Conservation (phyloP, 2,797 vertebrate species). For the Xiphorhynchus erythropygius region DNA sequence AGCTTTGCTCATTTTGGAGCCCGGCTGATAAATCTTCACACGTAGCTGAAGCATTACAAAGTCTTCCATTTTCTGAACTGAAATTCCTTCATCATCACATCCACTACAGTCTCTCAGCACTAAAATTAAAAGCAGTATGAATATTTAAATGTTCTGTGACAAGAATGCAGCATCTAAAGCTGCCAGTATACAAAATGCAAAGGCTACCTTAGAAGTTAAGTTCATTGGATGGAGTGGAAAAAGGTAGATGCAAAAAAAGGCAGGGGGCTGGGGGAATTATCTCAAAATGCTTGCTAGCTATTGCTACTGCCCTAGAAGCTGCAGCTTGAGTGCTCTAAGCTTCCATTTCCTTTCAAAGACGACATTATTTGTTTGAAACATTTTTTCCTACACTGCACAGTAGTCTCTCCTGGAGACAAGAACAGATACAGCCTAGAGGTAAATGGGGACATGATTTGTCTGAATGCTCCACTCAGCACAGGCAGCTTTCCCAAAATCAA, state of each 20-base stretch:
- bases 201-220: neutral
- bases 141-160: conserved; percentile 30
- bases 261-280: accelerated
- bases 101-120: conserved; percentile 23
- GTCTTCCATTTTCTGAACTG: neutral
- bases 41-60: neutral
- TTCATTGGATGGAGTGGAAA: neutral
- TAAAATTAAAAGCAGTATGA: conserved; percentile 30
- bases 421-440: conserved; percentile 23
- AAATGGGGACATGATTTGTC: neutral
- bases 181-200: conserved; percentile 26
- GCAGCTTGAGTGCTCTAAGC: neutral
- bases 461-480: neutral
- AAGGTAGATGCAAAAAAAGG: neutral
- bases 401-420: conserved; percentile 16
- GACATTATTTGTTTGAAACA: neutral
- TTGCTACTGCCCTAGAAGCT: neutral
- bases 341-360: conserved; percentile 3
- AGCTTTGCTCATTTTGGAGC: conserved; percentile 12
- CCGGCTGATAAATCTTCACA: neutral
- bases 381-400: neutral
- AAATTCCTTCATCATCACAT: neutral
- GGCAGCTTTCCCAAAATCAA: neutral
- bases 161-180: neutral
- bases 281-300: neutral